Conservation (phyloP, 1,140 invertebrate genomes). For the Diprion similis region DNA sequence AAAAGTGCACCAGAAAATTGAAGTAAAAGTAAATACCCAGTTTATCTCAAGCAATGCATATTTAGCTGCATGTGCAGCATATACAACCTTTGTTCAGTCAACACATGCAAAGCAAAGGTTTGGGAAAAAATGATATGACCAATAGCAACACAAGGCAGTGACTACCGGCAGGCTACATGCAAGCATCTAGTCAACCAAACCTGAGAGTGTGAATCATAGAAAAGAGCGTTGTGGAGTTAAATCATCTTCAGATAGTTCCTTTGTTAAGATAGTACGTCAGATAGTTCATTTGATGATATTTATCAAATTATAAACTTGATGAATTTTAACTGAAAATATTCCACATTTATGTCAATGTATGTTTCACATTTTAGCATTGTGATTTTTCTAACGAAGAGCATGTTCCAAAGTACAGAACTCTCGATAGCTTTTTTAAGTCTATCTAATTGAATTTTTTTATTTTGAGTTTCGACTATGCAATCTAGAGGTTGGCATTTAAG, state of each 20-base stretch:
- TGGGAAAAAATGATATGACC: not conserved
- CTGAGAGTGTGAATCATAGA: slow-evolving; percentile 17
- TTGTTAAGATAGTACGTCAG: no score
- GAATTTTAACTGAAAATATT: slow-evolving; percentile 14
- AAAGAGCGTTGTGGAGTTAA: not conserved
- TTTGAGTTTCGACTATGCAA: not conserved
- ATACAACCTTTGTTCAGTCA: not conserved
- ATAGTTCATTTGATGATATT: no score
- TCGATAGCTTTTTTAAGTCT: no score
- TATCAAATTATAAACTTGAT: not conserved
- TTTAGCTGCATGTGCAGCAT: not conserved
- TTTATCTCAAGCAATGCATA: not conserved
- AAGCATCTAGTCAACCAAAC: slow-evolving; percentile 53
- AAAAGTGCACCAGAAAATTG: slow-evolving; percentile 19
- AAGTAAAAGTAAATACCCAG: not conserved
- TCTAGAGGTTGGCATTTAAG: not conserved
- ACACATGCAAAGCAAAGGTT: not conserved
- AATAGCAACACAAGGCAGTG: not conserved
- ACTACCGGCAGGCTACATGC: slow-evolving; percentile 2
- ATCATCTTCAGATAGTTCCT: no score
- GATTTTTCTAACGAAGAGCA: not conserved
- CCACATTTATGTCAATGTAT: no score
- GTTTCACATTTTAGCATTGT: not conserved
- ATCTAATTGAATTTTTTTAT: no score
- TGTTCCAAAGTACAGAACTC: not conserved